Conservation (phyloP, 2,888 invertebrate genomes). For the Ariolimax columbianus region DNA sequence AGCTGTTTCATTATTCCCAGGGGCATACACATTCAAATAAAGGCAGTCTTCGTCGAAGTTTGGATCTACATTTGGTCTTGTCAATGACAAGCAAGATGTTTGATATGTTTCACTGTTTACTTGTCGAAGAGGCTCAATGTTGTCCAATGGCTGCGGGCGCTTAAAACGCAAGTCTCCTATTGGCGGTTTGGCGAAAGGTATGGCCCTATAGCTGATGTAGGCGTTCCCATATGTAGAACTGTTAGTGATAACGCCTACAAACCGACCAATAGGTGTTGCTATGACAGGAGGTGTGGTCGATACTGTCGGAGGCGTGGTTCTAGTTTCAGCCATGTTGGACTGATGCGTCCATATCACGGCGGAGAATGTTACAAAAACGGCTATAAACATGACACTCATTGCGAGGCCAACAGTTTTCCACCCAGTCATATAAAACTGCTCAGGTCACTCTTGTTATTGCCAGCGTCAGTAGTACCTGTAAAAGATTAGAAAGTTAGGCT, state of each 20-base stretch:
- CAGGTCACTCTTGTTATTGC: neutral
- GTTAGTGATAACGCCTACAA: neutral
- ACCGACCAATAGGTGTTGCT: conserved; percentile 21
- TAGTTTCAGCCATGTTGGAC: neutral
- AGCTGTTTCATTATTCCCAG: neutral
- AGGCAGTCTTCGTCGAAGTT: conserved; percentile 46
- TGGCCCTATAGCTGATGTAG: conserved; percentile 37
- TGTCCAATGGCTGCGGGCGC: conserved; percentile 43
- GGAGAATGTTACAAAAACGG: neutral
- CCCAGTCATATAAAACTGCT: neutral
- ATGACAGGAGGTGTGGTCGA: neutral
- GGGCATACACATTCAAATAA: conserved; percentile 42
- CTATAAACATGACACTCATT: conserved; percentile 3
- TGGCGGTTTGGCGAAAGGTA: conserved; percentile 54
- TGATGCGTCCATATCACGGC: neutral
- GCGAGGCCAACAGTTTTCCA: conserved; percentile 12
- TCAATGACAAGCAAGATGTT: conserved; percentile 33
- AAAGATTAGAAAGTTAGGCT: no score
- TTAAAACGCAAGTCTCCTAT: conserved; percentile 46
- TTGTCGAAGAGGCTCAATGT: no score
- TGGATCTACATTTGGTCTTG: neutral
- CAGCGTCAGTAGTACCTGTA: neutral
- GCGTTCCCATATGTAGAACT: neutral
- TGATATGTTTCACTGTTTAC: conserved; percentile 4
- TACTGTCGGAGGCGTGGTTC: neutral